Base-by-base conservation (phyloP, 1,140 invertebrate genomes). In the Sesamia nonagrioides region DNA sequence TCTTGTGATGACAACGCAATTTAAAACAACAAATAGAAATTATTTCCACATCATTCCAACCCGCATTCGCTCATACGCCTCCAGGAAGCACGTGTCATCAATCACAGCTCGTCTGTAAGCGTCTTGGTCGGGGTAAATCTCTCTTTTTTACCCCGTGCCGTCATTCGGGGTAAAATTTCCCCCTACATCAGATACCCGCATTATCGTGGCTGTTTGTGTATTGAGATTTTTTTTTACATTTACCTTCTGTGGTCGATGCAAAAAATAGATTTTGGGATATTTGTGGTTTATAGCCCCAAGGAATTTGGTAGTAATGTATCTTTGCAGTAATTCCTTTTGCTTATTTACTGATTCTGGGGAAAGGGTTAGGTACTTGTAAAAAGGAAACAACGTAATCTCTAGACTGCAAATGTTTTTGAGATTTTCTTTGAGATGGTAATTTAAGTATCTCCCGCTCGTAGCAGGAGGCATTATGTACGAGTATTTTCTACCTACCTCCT, bases 111-210 rank as follows among this genome's bases (percentile, higher is more conserved):
- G 78, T 76, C 79, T 45, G 60, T 68, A 75, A 80, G 77, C 78
- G 72, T 81, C 83, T 84, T 82, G 82, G 78, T 75, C 60, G 75
- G 75, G 75, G 78, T 80, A 79, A 80, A 77, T 80, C 80, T 37
- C 61, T 82, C 77, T 68, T 85, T 80, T 78, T 72, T 78, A 82
- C 72, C 72, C 72, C 72, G 11, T 61, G 35, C 18, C 56, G 40
- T 74, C 68, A 52, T 66, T 35, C 15, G 68, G 37, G 68, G 45
- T n/a, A 61, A 61, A 35, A 9, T 21, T 35, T 35, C 58, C 33
- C 35, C 17, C 58, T 17, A 73, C 42, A 52, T 58, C 71, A 73
- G 72, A 75, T 75, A 42, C 40, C 40, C 21, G 58, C 42, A 75
- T 75, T 61, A 75, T 63, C 56, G 7, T 2, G 58, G 7, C 18